Percentiles rank a stretch among this genome's conserved stretches.
These are phyloP conservation scores for Bhutanitis thaidina DNA, from an alignment of 2,888 invertebrate species.

Conservation along the genomic window DNA sequence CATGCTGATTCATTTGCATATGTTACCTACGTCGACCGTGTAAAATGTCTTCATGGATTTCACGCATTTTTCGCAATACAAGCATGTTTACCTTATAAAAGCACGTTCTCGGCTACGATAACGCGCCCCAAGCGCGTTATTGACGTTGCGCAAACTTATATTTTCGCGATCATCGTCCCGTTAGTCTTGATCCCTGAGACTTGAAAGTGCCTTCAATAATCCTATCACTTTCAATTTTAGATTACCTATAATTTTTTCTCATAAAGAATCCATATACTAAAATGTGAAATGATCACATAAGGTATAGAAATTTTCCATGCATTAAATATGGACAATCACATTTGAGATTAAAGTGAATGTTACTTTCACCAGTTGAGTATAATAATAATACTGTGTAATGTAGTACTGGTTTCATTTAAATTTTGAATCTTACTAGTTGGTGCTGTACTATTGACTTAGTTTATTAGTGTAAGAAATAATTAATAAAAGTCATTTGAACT, in stretches of 20 bases:
- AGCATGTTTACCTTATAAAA: slow-evolving; percentile 19
- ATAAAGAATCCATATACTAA: background rate
- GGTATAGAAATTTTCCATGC: slow-evolving; percentile 17
- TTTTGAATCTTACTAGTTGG: background rate
- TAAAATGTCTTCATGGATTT: slow-evolving; percentile 30
- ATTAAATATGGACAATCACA: slow-evolving; percentile 22
- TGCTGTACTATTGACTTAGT: background rate
- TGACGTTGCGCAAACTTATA: background rate
- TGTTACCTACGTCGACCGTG: slow-evolving; percentile 40
- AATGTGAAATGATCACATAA: slow-evolving; percentile 5
- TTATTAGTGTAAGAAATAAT: background rate
- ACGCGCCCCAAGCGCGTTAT: slow-evolving; percentile 5
- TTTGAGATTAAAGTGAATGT: slow-evolving; percentile 56
- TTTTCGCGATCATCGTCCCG: background rate
- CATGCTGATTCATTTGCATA: slow-evolving; percentile 79
- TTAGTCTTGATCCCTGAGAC: background rate
- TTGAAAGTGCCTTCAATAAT: background rate
- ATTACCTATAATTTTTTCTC: background rate
- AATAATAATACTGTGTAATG: slow-evolving; percentile 10
- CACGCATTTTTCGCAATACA: slow-evolving; percentile 19
- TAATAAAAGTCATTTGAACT: background rate
- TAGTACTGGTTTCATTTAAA: background rate
- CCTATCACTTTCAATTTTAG: slow-evolving; percentile 5
- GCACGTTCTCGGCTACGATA: slow-evolving; percentile 13
- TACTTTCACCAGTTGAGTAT: slow-evolving; percentile 59